A percentile compares a stretch with the other conserved stretches of the same genome.
Evolutionary conservation across 2,888 invertebrate species (phyloP).

Genomic region (Caenorhabditis angaria): DNA sequence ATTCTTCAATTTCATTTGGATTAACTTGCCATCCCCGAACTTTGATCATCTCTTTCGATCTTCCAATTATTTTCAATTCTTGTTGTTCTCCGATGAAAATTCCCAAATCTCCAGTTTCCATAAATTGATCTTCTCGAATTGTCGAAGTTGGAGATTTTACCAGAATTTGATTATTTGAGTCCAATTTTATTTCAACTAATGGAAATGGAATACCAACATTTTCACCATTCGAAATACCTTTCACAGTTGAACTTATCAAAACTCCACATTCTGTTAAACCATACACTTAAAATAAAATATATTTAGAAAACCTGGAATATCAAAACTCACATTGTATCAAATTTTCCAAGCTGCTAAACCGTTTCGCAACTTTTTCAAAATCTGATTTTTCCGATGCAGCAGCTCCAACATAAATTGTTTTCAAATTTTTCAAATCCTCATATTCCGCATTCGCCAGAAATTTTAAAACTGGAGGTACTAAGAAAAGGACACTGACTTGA

Average conservation of each 20-base stretch:
- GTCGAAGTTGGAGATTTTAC: slow-evolving; percentile 43
- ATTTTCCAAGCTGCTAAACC: slow-evolving; percentile 21
- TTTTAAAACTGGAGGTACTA: slow-evolving; percentile 60
- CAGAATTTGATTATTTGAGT: slow-evolving; percentile 37
- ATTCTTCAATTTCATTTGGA: slow-evolving; percentile 53
- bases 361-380: slow-evolving; percentile 17
- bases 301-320: neutral
- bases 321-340: slow-evolving; percentile 27
- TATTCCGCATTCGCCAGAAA: slow-evolving; percentile 35
- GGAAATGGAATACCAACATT: slow-evolving; percentile 53
- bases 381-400: slow-evolving; percentile 24
- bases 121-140: slow-evolving; percentile 21
- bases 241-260: slow-evolving; percentile 49
- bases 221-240: slow-evolving; percentile 20
- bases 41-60: slow-evolving; percentile 60
- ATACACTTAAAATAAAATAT: slow-evolving; percentile 51
- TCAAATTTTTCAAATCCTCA: slow-evolving; percentile 19
- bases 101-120: slow-evolving; percentile 41
- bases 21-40: slow-evolving; percentile 57
- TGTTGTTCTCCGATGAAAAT: slow-evolving; percentile 14
- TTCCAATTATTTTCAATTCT: slow-evolving; percentile 48
- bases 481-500: slow-evolving; percentile 36
- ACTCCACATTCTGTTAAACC: slow-evolving; percentile 64
- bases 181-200: slow-evolving; percentile 37
- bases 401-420: slow-evolving; percentile 54